phyloP scores from a whole-genome alignment of 2,797 vertebrate species.

The Scarus forsteni region DNA sequence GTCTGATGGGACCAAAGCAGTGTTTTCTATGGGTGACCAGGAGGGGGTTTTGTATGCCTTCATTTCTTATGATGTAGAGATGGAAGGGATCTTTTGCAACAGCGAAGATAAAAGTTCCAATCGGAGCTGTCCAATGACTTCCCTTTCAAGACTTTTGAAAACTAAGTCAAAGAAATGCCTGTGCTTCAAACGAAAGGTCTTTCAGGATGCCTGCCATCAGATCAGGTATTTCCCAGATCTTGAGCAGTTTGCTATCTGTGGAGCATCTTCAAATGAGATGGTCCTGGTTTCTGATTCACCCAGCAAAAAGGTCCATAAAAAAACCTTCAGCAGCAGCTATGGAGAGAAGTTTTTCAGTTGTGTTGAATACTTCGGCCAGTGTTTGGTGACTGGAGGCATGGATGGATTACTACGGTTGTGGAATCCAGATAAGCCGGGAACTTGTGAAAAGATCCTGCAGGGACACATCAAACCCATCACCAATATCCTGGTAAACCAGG shows the following conservation, averaged over 20 bases:
- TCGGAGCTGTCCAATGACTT: not conserved
- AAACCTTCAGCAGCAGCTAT: not conserved
- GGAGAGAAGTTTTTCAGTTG: not conserved
- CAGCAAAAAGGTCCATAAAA: accelerated
- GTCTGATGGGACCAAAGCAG: constrained; percentile 61
- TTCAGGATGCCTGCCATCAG: not conserved
- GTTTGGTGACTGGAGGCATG: constrained; percentile 14
- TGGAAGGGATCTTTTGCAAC: not conserved
- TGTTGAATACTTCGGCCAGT: not conserved
- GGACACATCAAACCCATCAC: too few relatives aligned
- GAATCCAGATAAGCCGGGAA: too few relatives aligned
- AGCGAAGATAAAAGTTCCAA: accelerated
- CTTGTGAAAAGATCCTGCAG: too few relatives aligned
- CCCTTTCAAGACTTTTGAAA: not conserved
- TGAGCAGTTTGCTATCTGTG: not conserved
- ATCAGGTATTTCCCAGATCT: not conserved
- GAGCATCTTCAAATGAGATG: not conserved
- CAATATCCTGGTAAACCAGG: too few relatives aligned
- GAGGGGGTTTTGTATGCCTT: constrained; percentile 69
- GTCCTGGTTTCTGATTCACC: accelerated
- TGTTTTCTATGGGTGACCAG: constrained; percentile 73
- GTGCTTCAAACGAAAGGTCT: not conserved
- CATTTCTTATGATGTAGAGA: constrained; percentile 35
- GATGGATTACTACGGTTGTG: too few relatives aligned
- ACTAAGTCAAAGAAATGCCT: accelerated